Percentiles rank a stretch among this genome's conserved stretches.
phyloP scores from a whole-genome alignment of 2,113 vertebrate genomes.

The Coreoperca whiteheadi region DNA sequence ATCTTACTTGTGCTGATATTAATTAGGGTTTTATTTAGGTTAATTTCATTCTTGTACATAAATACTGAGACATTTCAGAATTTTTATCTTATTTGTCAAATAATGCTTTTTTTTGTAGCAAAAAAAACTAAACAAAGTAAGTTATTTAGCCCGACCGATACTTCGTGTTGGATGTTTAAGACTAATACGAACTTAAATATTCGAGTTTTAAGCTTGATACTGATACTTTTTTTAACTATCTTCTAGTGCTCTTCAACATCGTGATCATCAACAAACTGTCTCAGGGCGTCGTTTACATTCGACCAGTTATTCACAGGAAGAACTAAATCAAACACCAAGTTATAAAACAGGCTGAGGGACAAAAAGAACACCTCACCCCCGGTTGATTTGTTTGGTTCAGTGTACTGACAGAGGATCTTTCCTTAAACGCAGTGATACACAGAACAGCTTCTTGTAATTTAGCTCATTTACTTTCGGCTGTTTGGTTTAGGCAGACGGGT shows the following conservation, averaged over 20 bases:
- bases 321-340: background rate
- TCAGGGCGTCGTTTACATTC: background rate
- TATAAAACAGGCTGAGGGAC: background rate
- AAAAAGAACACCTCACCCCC: background rate
- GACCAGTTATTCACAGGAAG: background rate
- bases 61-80: background rate
- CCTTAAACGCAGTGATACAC: slow-evolving; percentile 17
- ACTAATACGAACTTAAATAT: no score
- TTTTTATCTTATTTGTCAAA: background rate
- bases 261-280: background rate
- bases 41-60: background rate
- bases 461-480: slow-evolving; percentile 5
- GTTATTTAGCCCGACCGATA: background rate
- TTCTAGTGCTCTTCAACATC: background rate
- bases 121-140: background rate
- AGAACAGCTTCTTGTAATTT: slow-evolving; percentile 11
- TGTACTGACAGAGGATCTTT: no score
- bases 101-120: no score
- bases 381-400: background rate
- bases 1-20: no score
- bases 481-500: slow-evolving; percentile 25
- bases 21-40: background rate
- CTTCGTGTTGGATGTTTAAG: no score
- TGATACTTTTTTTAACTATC: background rate
- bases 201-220: background rate